Evolutionary conservation across 2,113 vertebrate genomes (phyloP), one percentile per base, ranked within the genome.

Genomic region (Rhinogobius similis): DNA sequence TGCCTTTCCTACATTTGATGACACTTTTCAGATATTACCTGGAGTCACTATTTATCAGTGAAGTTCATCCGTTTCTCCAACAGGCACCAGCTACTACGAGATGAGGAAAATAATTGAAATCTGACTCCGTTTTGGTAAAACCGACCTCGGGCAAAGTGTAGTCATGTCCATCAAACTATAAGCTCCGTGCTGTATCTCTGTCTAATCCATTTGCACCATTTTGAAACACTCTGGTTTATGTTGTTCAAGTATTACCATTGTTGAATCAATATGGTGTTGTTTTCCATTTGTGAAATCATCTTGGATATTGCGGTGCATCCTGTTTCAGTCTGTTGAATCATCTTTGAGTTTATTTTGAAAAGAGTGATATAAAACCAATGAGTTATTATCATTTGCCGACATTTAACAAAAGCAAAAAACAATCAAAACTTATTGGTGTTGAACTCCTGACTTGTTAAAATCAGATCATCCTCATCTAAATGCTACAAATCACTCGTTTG

Each of bases 81-180:
- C 6, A 61, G 29, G 58, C 27, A 0, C 29, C 27, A 10, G 27
- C 27, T 20, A n/a, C 58, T 61, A 10, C 12, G 55, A 58, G 24
- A 58, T 58, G 55, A 58, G 55, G 55, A 58, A 18, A 29, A 29
- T 27, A 58, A 58, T 58, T 58, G 26, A 58, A 58, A 58, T 29
- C 26, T 29, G 26, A 58, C 55, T 29, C 11, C 1, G 53, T 21
- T 56, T 56, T 56, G 53, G 53, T 27, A 36, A 36, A 7, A 55
- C 13, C 21, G 26, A 58, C 55, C 55, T 2, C 5, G 23, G 52
- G 12, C 52, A 26, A 55, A 48, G 7, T 20, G 18, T 18, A 20
- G n/a, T 10, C 53, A 3, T 14, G 53, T 16, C 55, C 16, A 20
- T 58, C 55, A 58, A 29, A 29, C 55, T 18, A 6, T 5, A 16